phyloP scores from a whole-genome alignment of 2,888 invertebrate species.

The Epicampocera succincta region DNA sequence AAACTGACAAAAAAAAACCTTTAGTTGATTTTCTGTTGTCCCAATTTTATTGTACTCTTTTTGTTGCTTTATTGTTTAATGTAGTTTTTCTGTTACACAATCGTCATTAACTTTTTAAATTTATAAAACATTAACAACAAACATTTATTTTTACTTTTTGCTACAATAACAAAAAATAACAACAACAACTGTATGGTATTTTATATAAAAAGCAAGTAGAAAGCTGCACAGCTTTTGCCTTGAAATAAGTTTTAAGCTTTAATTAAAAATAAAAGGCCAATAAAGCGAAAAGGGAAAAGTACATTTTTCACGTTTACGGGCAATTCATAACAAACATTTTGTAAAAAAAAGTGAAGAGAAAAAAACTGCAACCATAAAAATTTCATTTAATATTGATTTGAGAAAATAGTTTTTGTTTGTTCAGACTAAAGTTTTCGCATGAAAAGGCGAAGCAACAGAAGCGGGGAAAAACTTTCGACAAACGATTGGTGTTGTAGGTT shows the following conservation, averaged over 20 bases:
- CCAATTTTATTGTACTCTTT: not conserved
- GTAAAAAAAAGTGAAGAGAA: not conserved
- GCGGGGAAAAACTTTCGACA: not conserved
- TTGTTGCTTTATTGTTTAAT: constrained; percentile 10
- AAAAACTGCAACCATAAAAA: not conserved
- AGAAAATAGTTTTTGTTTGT: not conserved
- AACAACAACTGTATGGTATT: no score
- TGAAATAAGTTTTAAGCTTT: constrained; percentile 43
- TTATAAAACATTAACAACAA: no score
- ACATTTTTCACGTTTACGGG: constrained; percentile 38
- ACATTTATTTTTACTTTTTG: no score
- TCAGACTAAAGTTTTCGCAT: constrained; percentile 11
- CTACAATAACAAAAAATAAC: no score
- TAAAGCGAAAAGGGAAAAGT: not conserved
- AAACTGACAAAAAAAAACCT: constrained; percentile 12
- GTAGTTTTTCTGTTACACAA: constrained; percentile 2
- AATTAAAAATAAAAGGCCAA: constrained; percentile 36
- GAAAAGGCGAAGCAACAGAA: not conserved
- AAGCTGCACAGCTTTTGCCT: constrained; percentile 7
- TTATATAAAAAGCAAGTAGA: no score
- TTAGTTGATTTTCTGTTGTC: constrained; percentile 12
- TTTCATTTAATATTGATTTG: no score
- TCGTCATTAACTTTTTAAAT: constrained; percentile 8
- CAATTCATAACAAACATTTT: constrained; percentile 38
- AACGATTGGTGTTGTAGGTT: not conserved